Percentiles rank a stretch among this genome's conserved stretches.
These are phyloP conservation scores for Pionites leucogaster DNA, from an alignment of 2,113 vertebrate genomes.

Conservation along the genomic window DNA sequence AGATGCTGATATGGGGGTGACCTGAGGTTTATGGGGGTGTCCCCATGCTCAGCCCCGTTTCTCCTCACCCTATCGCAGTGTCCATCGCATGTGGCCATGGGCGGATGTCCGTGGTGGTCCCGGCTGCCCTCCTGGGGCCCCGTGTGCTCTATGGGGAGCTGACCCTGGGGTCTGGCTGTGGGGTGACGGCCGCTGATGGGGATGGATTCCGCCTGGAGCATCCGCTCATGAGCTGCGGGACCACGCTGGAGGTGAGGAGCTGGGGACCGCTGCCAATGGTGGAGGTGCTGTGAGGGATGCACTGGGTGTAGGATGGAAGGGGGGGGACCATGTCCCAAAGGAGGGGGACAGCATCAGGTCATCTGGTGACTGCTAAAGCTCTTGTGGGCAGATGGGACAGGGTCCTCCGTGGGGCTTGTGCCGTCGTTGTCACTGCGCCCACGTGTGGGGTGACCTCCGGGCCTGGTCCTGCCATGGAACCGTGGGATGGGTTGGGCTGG, in stretches of 20 bases:
- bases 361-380: not conserved
- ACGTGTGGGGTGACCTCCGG: too few species aligned
- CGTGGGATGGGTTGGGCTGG: not conserved
- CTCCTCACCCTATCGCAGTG: fast-evolving
- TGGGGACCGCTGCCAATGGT: fast-evolving
- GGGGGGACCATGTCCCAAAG: fast-evolving
- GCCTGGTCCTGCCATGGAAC: not conserved
- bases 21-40: fast-evolving
- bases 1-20: fast-evolving
- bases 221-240: not conserved
- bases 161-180: not conserved
- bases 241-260: not conserved
- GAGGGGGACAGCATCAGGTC: not conserved
- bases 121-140: not conserved
- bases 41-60: not conserved
- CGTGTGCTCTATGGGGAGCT: not conserved
- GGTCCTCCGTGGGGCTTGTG: not conserved
- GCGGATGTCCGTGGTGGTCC: not conserved
- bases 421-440: fast-evolving
- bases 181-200: not conserved
- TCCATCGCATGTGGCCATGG: not conserved
- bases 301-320: fast-evolving
- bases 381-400: fast-evolving
- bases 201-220: not conserved
- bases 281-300: not conserved